Percentiles rank a stretch among this genome's conserved stretches.
Conservation (phyloP, 1,140 invertebrate genomes). For the Meloidogyne chitwoodi region DNA sequence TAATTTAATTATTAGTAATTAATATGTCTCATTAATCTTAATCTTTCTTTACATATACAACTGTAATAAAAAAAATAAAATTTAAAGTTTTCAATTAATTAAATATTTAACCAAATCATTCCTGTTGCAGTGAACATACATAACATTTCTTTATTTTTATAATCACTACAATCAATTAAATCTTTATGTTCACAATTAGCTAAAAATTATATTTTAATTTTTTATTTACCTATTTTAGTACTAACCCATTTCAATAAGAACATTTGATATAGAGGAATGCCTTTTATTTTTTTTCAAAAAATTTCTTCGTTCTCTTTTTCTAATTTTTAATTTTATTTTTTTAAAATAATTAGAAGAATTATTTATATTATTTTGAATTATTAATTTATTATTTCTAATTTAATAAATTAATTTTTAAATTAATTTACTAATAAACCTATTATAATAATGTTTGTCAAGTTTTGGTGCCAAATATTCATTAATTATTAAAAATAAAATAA, state of each 20-base stretch:
- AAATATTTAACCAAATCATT: conserved; percentile 38
- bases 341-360: neutral
- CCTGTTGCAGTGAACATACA: conserved; percentile 48
- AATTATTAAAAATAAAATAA: neutral
- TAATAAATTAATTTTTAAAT: neutral
- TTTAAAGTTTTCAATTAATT: neutral
- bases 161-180: conserved; percentile 43
- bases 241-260: conserved; percentile 12
- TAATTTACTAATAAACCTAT: neutral
- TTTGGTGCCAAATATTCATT: neutral
- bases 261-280: conserved; percentile 9
- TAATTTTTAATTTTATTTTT: neutral
- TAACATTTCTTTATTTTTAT: conserved; percentile 38
- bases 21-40: neutral
- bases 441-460: neutral
- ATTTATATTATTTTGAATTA: neutral
- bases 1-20: too few species aligned
- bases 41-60: conserved; percentile 16
- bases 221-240: neutral
- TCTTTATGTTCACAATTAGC: conserved; percentile 46
- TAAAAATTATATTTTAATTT: conserved; percentile 11
- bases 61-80: neutral
- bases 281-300: neutral
- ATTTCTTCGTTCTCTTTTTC: neutral
- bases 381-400: neutral